A percentile compares a stretch with the other conserved stretches of the same genome.
Evolutionary conservation across 2,113 vertebrate species (phyloP).

Genomic region (Mohoua ochrocephala): DNA sequence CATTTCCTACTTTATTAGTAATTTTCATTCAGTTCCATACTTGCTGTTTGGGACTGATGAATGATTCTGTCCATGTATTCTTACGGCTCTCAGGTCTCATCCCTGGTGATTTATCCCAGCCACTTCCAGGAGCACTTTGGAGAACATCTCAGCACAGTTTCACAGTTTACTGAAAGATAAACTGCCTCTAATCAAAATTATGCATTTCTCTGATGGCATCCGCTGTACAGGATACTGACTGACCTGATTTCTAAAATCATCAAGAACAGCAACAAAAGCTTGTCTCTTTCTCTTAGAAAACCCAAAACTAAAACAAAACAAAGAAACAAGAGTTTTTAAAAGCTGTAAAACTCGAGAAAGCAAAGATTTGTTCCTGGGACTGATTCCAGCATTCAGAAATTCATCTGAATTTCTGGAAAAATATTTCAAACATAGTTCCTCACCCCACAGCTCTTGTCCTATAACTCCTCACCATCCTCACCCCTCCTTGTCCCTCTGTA

Average conservation of each 20-base stretch:
- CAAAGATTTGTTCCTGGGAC: not conserved
- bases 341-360: not conserved
- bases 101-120: not conserved
- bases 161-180: not conserved
- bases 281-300: not conserved
- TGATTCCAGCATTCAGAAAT: not conserved
- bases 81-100: not conserved
- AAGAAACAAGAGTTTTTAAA: not conserved
- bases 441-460: not conserved
- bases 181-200: not conserved
- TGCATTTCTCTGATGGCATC: not conserved
- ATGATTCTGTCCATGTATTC: not conserved
- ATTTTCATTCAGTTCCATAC: not conserved
- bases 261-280: not conserved
- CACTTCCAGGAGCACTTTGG: not conserved
- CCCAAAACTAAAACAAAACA: not conserved
- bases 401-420: not conserved
- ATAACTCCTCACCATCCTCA: not conserved
- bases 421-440: not conserved
- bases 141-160: not conserved
- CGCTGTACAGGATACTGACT: too few species aligned
- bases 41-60: not conserved
- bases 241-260: not conserved
- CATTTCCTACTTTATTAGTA: not conserved
- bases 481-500: not conserved